A percentile compares a stretch with the other conserved stretches of the same genome.
These are phyloP conservation scores for Chrysodeixis includens DNA, from an alignment of 2,888 invertebrate species.

Conservation along the genomic window DNA sequence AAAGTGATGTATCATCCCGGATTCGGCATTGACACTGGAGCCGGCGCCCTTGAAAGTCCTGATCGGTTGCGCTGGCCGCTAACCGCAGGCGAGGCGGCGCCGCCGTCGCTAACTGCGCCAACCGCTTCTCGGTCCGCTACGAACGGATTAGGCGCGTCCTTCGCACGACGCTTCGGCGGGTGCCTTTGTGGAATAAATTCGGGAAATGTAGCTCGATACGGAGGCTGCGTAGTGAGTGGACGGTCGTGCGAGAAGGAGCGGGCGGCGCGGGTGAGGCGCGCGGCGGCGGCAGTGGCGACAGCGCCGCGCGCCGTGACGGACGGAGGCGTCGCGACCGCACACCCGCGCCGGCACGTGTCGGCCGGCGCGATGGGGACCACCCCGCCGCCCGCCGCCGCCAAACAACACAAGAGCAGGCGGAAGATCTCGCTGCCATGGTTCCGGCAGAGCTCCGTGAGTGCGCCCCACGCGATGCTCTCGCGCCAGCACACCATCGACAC, in stretches of 20 bases:
- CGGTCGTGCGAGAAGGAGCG: conserved; percentile 58
- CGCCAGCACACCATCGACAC: conserved; percentile 97
- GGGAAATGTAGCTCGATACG: conserved; percentile 86
- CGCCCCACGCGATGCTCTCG: conserved; percentile 92
- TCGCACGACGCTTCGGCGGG: conserved; percentile 72
- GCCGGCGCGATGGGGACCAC: conserved; percentile 76
- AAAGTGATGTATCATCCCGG: background rate
- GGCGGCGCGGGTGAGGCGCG: conserved; percentile 65
- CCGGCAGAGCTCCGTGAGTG: conserved; percentile 93
- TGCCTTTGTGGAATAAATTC: conserved; percentile 74
- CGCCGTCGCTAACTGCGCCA: conserved; percentile 37
- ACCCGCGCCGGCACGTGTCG: conserved; percentile 71
- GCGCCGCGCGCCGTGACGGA: conserved; percentile 77
- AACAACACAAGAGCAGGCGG: conserved; percentile 92
- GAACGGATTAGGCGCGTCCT: conserved; percentile 86
- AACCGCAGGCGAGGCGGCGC: conserved; percentile 35
- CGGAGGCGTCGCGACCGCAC: conserved; percentile 76
- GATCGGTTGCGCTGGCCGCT: conserved; percentile 28
- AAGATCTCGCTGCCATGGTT: conserved; percentile 98
- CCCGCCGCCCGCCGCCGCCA: conserved; percentile 74
- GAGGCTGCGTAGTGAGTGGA: conserved; percentile 86
- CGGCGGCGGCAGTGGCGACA: conserved; percentile 74
- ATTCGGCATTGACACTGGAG: conserved; percentile 6
- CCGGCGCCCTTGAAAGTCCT: conserved; percentile 22
- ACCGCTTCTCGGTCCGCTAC: conserved; percentile 59